Conservation (phyloP, 2,888 invertebrate species). For the Torymus auratus region DNA sequence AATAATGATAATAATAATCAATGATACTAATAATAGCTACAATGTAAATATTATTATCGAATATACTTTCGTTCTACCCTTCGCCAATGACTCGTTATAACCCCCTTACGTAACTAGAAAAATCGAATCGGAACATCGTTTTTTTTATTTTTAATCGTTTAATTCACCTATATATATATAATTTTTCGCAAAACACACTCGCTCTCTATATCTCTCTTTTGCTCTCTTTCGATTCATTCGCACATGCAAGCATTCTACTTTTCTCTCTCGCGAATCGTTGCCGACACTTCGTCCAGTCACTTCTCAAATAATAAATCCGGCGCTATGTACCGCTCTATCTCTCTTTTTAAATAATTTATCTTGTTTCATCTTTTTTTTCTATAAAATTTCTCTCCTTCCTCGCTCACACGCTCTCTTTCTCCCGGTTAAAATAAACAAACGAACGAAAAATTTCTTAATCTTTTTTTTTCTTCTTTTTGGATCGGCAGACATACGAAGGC, state of each 20-base stretch:
- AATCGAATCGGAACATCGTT: conserved; percentile 51
- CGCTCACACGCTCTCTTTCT: conserved; percentile 4
- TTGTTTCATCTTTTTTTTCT: background rate
- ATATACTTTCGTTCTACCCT: conserved; percentile 55
- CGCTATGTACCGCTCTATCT: too few species aligned
- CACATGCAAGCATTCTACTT: too few species aligned
- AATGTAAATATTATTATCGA: conserved; percentile 50
- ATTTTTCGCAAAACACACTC: too few species aligned
- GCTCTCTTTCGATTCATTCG: too few species aligned
- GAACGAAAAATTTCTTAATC: conserved; percentile 49
- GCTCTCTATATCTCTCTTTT: too few species aligned
- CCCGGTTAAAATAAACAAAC: conserved; percentile 18
- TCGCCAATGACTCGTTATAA: conserved; percentile 54
- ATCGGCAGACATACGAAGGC: conserved; percentile 70
- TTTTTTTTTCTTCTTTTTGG: conserved; percentile 65
- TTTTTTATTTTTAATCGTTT: background rate
- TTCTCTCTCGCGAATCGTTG: too few species aligned
- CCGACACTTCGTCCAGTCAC: too few species aligned
- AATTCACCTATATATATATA: background rate
- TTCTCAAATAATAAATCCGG: too few species aligned
- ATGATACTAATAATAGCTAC: conserved; percentile 43
- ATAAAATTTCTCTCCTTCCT: conserved; percentile 33
- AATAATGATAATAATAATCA: conserved; percentile 40
- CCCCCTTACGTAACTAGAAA: conserved; percentile 49
- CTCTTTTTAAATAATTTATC: background rate